phyloP scores from a whole-genome alignment of 2,888 invertebrate genomes.

The Eupithecia vulgata region DNA sequence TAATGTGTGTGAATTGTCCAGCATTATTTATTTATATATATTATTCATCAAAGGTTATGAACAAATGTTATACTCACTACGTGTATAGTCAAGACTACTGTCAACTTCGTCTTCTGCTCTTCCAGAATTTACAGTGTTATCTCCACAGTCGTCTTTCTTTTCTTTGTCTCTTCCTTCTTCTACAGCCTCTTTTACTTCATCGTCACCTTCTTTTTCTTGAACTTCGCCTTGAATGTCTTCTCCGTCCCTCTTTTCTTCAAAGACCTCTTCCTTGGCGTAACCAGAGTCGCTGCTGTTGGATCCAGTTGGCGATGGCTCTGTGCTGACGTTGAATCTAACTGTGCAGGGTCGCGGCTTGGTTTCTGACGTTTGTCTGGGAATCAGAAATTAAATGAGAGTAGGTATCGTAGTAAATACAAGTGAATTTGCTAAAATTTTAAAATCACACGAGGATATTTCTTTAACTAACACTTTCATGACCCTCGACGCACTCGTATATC shows the following conservation, averaged over 20 bases:
- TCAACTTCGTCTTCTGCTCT: conserved; percentile 21
- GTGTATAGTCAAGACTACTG: conserved; percentile 13
- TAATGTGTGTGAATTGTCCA: too few species aligned
- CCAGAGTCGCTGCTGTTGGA: conserved; percentile 69
- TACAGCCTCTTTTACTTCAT: conserved; percentile 18
- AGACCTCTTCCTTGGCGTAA: conserved; percentile 45
- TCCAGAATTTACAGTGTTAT: conserved; percentile 3
- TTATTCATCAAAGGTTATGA: not conserved
- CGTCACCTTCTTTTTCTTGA: not conserved
- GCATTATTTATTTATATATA: too few species aligned
- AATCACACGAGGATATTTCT: too few species aligned
- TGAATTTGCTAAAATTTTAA: not conserved
- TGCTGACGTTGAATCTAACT: conserved; percentile 65
- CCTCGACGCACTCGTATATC: too few species aligned
- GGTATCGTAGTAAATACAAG: not conserved
- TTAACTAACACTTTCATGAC: too few species aligned
- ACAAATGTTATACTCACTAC: conserved; percentile 10
- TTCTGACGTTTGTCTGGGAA: conserved; percentile 60
- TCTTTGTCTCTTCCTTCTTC: conserved; percentile 5
- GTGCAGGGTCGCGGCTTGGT: conserved; percentile 49
- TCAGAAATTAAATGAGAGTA: not conserved
- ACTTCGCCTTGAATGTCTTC: conserved; percentile 11
- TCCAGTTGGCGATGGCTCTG: conserved; percentile 61
- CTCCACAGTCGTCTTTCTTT: not conserved
- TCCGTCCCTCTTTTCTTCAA: conserved; percentile 29